These are phyloP conservation scores for Nowickia ferox DNA, from an alignment of 2,888 invertebrate species.

Conservation along the genomic window DNA sequence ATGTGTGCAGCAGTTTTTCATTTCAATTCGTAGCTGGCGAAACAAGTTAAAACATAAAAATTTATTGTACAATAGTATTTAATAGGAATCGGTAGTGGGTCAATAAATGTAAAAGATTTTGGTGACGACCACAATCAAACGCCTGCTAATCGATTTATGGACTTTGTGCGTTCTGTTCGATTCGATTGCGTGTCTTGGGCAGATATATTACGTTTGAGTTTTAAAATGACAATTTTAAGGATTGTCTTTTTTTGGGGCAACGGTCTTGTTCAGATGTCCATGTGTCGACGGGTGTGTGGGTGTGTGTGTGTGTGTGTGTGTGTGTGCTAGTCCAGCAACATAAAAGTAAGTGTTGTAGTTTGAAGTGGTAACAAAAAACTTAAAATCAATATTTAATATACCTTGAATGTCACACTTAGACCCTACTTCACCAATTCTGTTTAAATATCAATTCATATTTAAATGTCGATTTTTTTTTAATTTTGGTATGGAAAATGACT, in stretches of 20 bases:
- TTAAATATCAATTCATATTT: no score
- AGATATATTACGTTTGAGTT: constrained; percentile 45
- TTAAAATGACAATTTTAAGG: constrained; percentile 23
- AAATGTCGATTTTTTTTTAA: no score
- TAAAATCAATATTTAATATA: no score
- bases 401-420: no score
- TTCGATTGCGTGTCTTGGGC: constrained; percentile 56
- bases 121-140: constrained; percentile 35
- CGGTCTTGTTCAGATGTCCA: no score
- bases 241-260: constrained; percentile 38
- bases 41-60: constrained; percentile 37
- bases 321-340: not conserved
- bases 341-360: no score
- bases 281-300: no score
- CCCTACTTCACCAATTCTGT: no score
- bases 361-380: no score
- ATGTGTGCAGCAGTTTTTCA: constrained; percentile 20
- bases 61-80: not conserved
- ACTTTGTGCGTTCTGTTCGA: constrained; percentile 20
- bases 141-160: constrained; percentile 67
- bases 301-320: constrained; percentile 3
- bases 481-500: no score
- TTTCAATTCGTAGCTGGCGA: constrained; percentile 7
- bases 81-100: constrained; percentile 20
- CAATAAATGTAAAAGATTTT: constrained; percentile 59